Base-by-base conservation (phyloP, 2,888 invertebrate genomes). In the Nomada flava region DNA sequence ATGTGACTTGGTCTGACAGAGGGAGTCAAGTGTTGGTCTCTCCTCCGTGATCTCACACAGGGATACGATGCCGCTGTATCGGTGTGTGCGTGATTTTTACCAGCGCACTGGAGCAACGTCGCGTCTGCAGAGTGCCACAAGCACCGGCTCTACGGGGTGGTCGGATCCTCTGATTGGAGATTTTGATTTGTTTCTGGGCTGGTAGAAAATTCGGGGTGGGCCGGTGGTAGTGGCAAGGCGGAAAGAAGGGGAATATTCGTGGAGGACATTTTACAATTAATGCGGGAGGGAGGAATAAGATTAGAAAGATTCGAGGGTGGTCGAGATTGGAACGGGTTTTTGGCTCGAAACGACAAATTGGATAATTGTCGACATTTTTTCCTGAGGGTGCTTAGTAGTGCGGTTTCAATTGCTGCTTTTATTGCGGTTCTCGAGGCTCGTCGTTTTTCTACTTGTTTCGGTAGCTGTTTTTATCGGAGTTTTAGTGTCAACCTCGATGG, bases 21-120 rank as follows among this genome's bases (percentile, higher is more conserved):
- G 86, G 88, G 90, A 93, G 93, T 92, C 93, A 92, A 93, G 93
- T 92, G 92, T 89, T 90, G 89, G 90, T 85, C 86, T 75, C 60
- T 50, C 20, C 70, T 71, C 59, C 86, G 80, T 86, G 84, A 83
- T 81, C 60, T 20, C 44, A 60, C 47, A 88, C 86, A 88, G 86
- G 79, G 83, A 73, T 84, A 88, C 86, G 85, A 68, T 50, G 36
- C 44, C 77, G 82, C 59, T 36, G 57, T 47, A 72, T 64, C 75
- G 70, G 73, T 57, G 57, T 42, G 77, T 72, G 68, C 29, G 76
- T 20, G 83, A 77, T 94, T 93, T 87, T 68, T 83, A 91, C 91
- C 74, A 85, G 86, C 83, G 87, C 89, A 88, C 60, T 78, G 76
- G 47, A 71, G 71, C 57, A 23, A 64, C 47, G 36, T 55, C n/a